Percentiles rank a stretch among this genome's conserved stretches.
These are phyloP conservation scores for Phycodurus eques DNA, from an alignment of 2,113 vertebrate genomes.

Conservation along the genomic window DNA sequence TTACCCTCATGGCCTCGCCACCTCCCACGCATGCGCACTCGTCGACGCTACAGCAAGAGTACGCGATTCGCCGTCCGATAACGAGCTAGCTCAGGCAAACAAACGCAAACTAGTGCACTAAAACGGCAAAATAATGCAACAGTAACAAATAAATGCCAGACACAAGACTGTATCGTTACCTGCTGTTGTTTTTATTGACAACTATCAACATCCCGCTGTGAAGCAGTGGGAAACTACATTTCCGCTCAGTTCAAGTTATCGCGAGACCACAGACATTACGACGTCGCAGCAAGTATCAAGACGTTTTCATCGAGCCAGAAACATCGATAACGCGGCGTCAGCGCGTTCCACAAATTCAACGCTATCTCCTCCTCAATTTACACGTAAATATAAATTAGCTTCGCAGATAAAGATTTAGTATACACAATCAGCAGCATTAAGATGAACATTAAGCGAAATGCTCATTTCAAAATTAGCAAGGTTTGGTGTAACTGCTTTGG, in stretches of 20 bases:
- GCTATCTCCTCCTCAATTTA: background rate
- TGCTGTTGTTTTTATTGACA: background rate
- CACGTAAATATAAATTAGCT: background rate
- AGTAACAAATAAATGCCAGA: background rate
- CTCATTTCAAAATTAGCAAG: background rate
- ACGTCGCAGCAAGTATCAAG: constrained; percentile 24
- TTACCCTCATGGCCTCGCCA: constrained; percentile 76
- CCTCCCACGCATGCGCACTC: constrained; percentile 29
- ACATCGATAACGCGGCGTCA: background rate
- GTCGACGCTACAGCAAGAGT: too few relatives aligned
- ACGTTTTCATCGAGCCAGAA: constrained; percentile 55
- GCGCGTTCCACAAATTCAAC: background rate
- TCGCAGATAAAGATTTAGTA: background rate
- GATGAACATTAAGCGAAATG: background rate
- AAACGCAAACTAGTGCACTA: background rate
- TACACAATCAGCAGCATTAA: background rate
- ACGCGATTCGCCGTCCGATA: background rate
- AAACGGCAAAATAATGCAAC: background rate
- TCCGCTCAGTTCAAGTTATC: constrained; percentile 21
- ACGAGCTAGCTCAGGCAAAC: background rate
- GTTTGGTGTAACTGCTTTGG: background rate
- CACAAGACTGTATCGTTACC: background rate
- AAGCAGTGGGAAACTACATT: background rate
- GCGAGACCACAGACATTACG: constrained; percentile 25
- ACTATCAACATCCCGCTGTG: background rate